Base-by-base conservation (phyloP, 2,113 vertebrate species). In the Probosciger aterrimus region DNA sequence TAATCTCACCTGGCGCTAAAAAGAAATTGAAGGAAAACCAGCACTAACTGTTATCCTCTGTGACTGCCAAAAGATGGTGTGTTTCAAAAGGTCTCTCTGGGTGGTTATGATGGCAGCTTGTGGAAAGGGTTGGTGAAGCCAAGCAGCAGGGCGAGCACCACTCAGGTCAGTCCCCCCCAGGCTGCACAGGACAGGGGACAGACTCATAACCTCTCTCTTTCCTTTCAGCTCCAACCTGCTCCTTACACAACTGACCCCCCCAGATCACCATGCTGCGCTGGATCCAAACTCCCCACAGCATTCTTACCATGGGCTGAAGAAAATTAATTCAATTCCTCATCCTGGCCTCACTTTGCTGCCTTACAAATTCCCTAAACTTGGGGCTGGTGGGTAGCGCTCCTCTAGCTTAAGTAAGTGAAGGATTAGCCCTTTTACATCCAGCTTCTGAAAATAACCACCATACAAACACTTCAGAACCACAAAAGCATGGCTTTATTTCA, bases 181-280 rank as follows among this genome's bases (percentile, higher is more conserved):
- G 33, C 20, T 23, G 55, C 30, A 52, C 31, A 44, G 82, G 30
- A 67, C 41, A 78, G 53, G 41, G 49, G 43, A 68, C 33, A 82
- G 55, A 77, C 27, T 16, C 64, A 67, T 15, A 44, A 30, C 6
- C 1, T 0, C 28, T 24, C 10, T 30, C 14, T 16, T 55, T 67
- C 33, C 27, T 82, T 82, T n/a, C 57, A 75, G 74, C 18, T 85
- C 39, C 24, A 64, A n/a, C 6, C 16, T 31, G 35, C 23, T 49
- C 44, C 33, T 86, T 18, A 75, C 35, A 39, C 62, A 84, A 9
- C 30, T 30, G 62, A 68, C 9, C 13, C 31, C 18, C 1, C 0
- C 0, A 1, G 44, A 39, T 46, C 73, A 49, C 9, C 63, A 9
- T 0, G 0, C 41, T 80, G 67, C 64, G 30, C 28, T 39, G 47